Evolutionary conservation across 2,113 vertebrate species (phyloP).

Genomic region (Crotalus helleri): DNA sequence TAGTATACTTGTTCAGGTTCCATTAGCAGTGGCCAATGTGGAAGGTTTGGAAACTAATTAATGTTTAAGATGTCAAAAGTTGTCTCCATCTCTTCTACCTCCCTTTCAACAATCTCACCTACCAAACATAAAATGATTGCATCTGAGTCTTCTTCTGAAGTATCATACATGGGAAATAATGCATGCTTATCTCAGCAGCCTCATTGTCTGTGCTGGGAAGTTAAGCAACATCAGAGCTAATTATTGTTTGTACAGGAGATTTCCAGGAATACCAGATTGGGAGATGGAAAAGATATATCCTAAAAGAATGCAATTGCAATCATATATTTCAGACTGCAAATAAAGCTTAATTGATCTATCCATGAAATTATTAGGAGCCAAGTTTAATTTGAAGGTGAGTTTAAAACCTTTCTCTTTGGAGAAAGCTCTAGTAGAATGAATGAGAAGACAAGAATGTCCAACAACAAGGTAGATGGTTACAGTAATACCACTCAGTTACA

Average conservation of each 20-base stretch:
- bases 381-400: not conserved
- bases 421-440: not conserved
- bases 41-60: not conserved
- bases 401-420: not conserved
- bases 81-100: slow-evolving; percentile 12
- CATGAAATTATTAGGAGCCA: not conserved
- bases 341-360: not conserved
- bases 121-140: slow-evolving; percentile 52
- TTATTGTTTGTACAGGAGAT: not conserved
- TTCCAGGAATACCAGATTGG: not conserved
- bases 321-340: not conserved
- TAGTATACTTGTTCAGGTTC: not conserved
- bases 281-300: not conserved
- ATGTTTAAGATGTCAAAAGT: slow-evolving; percentile 30
- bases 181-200: not conserved
- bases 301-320: not conserved
- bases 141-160: slow-evolving; percentile 27
- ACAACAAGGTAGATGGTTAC: not conserved
- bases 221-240: not conserved
- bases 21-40: not conserved
- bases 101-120: slow-evolving; percentile 42
- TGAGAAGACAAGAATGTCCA: not conserved
- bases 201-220: not conserved
- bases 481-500: not conserved
- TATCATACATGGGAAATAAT: slow-evolving; percentile 33